Evolutionary conservation across 2,888 invertebrate genomes (phyloP), one percentile per base, ranked within the genome.

Genomic region (Ichneumoninae sp.): DNA sequence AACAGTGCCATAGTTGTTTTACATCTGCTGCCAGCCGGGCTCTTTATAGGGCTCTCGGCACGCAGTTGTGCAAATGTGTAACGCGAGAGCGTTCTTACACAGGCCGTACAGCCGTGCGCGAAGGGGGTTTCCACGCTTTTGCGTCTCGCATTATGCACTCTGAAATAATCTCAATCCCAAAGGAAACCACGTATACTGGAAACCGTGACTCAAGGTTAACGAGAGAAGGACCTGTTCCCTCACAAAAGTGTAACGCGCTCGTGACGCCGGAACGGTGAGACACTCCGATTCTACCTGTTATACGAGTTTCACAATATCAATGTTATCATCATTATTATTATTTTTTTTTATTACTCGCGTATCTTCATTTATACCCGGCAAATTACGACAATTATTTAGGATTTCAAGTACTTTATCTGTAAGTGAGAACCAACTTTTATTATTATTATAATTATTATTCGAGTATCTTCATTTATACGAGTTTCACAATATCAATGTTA

Each of bases 201-300:
- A 63, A 85, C 82, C 75, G 82, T 82, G 81, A 85, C 81, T 79
- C 82, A 85, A 79, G 81, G 85, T 75, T 75, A 85, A 79, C 82
- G 75, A 71, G 82, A 76, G 57, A 76, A 50, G 66, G 79, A 82
- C 85, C 73, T 76, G 82, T 70, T 70, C 68, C 66, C 77, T 77
- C 65, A 33, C 19, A 30, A 63, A 30, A 63, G 33, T 63, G 16
- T 63, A 33, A 26, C 30, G 63, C 57, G 36, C 50, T 52, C 75
- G 44, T 50, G 33, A 47, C 69, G 36, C 66, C 66, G 80, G 10
- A 80, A 83, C 83, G 70, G 40, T 68, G 66, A 69, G 54, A 79
- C 65, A 57, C 54, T 83, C 60, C 5, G 50, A 36, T 82, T 60
- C 52, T 50, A 33, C n/a, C 33, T 40, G 47, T 26, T 44, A 13